phyloP scores from a whole-genome alignment of 2,888 invertebrate genomes.

The Pterostichus madidus region DNA sequence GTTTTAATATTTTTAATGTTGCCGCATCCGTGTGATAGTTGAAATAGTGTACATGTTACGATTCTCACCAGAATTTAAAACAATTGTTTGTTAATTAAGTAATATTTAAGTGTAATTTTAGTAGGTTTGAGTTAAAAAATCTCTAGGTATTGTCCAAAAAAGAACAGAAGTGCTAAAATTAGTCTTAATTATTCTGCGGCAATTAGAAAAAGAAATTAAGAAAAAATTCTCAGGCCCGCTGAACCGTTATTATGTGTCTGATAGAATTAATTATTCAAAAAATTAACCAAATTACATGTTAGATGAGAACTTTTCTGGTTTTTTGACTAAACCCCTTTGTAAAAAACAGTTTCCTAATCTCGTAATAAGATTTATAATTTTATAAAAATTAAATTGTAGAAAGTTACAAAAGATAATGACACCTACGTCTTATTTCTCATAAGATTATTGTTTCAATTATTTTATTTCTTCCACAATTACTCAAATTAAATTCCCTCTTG shows the following conservation, averaged over 20 bases:
- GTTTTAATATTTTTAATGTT: too few relatives aligned
- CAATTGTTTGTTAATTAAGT: constrained; percentile 60
- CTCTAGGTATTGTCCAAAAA: constrained; percentile 51
- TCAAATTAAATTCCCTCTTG: too few relatives aligned
- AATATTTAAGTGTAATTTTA: constrained; percentile 60
- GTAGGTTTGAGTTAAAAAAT: constrained; percentile 50
- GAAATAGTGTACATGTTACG: constrained; percentile 6
- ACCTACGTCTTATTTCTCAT: not conserved
- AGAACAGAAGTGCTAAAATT: constrained; percentile 58
- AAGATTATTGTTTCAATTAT: too few relatives aligned
- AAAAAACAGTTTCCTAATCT: constrained; percentile 41
- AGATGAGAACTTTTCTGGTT: constrained; percentile 48
- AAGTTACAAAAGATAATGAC: constrained; percentile 21
- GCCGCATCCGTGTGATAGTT: not conserved
- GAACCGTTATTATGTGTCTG: constrained; percentile 54
- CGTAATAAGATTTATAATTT: constrained; percentile 43
- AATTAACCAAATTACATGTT: constrained; percentile 58
- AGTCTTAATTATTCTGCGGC: constrained; percentile 52
- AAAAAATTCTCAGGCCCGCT: constrained; percentile 48
- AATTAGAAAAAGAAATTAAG: constrained; percentile 54
- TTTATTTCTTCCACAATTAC: too few relatives aligned
- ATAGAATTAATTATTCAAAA: constrained; percentile 62
- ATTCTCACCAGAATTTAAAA: constrained; percentile 41
- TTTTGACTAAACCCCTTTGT: constrained; percentile 42
- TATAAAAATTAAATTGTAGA: constrained; percentile 57